Evolutionary conservation across 2,113 vertebrate genomes (phyloP).

Genomic region (Xenus cinereus): DNA sequence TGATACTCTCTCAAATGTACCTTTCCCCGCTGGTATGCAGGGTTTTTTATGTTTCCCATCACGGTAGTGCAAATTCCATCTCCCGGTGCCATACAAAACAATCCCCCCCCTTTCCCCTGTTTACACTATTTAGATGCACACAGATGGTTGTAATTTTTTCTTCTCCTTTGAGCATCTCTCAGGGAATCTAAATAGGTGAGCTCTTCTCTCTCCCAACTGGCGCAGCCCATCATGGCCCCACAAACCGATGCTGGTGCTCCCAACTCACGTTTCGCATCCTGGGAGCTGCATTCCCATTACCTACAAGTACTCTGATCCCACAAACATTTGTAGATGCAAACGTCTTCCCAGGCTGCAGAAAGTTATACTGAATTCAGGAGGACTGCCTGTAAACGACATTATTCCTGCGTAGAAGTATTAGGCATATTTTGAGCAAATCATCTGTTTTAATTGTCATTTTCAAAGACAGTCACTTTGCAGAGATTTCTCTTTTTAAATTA

Average conservation of each 20-base stretch:
- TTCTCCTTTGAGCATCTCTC: neutral
- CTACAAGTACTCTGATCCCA: neutral
- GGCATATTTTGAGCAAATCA: neutral
- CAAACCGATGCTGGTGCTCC: neutral
- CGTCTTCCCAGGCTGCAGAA: neutral
- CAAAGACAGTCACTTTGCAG: neutral
- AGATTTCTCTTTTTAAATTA: neutral
- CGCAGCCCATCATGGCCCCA: neutral
- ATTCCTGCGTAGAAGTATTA: neutral
- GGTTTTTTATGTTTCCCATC: neutral
- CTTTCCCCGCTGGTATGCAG: neutral
- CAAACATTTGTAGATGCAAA: neutral
- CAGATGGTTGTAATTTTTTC: neutral
- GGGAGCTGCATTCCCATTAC: neutral
- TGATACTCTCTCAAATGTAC: neutral
- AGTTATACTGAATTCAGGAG: neutral
- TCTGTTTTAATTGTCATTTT: slow-evolving; percentile 42
- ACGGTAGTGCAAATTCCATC: neutral
- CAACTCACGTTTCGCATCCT: fast-evolving
- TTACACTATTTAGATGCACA: neutral
- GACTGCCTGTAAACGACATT: neutral
- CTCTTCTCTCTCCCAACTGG: neutral
- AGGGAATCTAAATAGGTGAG: neutral
- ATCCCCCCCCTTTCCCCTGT: neutral
- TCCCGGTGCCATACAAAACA: neutral